Percentiles rank a stretch among this genome's conserved stretches.
Conservation (phyloP, 1,140 invertebrate genomes). For the Phenacoccus solenopsis region DNA sequence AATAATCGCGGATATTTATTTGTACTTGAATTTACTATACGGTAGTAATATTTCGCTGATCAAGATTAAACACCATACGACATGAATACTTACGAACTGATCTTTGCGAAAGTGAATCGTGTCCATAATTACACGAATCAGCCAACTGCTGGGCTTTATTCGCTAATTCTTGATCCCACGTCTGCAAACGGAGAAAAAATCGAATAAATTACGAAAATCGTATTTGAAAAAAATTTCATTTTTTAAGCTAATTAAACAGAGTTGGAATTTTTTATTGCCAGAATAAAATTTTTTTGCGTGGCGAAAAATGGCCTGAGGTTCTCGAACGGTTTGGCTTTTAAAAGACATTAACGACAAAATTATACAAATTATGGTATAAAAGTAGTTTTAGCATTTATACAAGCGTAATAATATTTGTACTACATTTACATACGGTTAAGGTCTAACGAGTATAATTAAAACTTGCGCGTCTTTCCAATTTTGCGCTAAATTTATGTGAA, state of each 20-base stretch:
- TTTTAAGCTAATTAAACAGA: background rate
- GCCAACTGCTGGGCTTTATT: slow-evolving; percentile 67
- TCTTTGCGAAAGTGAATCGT: slow-evolving; percentile 44
- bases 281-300: background rate
- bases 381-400: too few relatives aligned
- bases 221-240: background rate
- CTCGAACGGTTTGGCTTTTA: background rate
- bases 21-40: too few relatives aligned
- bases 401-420: too few relatives aligned
- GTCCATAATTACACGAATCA: slow-evolving; percentile 57
- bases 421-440: background rate
- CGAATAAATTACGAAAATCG: background rate
- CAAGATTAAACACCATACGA: too few relatives aligned
- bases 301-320: background rate
- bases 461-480: too few relatives aligned
- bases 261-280: background rate
- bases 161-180: slow-evolving; percentile 79
- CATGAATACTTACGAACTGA: slow-evolving; percentile 47
- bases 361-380: background rate
- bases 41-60: too few relatives aligned
- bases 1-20: too few relatives aligned
- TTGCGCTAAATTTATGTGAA: background rate
- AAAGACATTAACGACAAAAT: background rate
- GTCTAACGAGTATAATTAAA: background rate
- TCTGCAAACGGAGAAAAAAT: slow-evolving; percentile 35